Evolutionary conservation across 2,797 vertebrate genomes (phyloP), one percentile per base, ranked within the genome.

Genomic region (Anableps anableps): DNA sequence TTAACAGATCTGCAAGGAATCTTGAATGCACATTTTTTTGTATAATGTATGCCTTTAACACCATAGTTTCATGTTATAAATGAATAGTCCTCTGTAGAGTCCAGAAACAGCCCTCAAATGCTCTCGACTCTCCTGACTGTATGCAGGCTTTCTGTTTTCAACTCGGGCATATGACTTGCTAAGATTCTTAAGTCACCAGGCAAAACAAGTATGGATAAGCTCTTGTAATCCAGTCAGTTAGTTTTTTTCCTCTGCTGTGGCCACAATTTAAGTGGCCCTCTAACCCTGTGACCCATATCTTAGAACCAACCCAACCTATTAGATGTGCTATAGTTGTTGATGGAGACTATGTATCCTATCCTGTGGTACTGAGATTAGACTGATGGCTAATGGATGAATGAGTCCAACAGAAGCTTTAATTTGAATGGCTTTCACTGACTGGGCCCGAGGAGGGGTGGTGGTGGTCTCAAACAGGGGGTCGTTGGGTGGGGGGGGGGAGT

Each of bases 111-210:
- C 41, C 41, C 0, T 19, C 16, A 3, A 74, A 51, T 29, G 43
- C 36, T 58, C 62, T 21, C 0, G 23, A 41, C 48, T 66, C 70
- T 16, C 38, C 71, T 45, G 77, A 82, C 83, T 88, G 75, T 76
- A 87, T 68, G 79, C 76, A 79, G 74, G 60, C 80, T 85, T 82
- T 83, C 76, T 89, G 89, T 90, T 93, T 92, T 83, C 88, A 85
- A 82, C 81, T 85, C 89, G 66, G 71, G n/a, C 93, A 94, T 94
- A 95, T 96, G 95, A 96, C 94, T 92, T 76, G 85, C 85, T 95
- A 95, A 96, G 92, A 91, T 88, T 88, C 91, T 95, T 95, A 94
- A 91, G 84, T 89, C 85, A 86, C 77, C 87, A 88, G 58, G 86
- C 87, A 91, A 92, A 94, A 94, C 90, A 94, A 92, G 88, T 90